These are phyloP conservation scores for Anoplius nigerrimus DNA, from an alignment of 2,888 invertebrate species.

Conservation along the genomic window DNA sequence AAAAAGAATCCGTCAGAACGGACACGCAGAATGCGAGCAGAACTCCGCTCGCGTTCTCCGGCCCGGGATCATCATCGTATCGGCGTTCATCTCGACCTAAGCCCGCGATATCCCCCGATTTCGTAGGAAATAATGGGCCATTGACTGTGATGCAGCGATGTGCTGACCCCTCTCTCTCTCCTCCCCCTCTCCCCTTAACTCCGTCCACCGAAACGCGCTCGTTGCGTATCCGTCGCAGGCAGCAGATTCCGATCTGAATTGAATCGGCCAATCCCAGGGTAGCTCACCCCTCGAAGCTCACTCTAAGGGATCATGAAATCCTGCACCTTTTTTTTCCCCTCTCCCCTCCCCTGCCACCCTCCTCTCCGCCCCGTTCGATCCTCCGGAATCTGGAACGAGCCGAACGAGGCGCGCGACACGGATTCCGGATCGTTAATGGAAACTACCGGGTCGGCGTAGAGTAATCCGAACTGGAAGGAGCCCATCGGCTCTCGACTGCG, in stretches of 20 bases:
- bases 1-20: no score
- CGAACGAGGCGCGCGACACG: constrained; percentile 12
- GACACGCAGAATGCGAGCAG: no score
- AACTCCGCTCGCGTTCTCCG: no score
- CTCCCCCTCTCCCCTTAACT: no score
- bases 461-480: constrained; percentile 42
- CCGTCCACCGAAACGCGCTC: no score
- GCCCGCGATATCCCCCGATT: constrained; percentile 42
- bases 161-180: constrained; percentile 13
- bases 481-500: constrained; percentile 31
- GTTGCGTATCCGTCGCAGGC: constrained; percentile 33
- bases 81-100: constrained; percentile 46
- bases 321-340: constrained; percentile 2
- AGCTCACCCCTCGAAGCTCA: background rate
- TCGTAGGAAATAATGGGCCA: constrained; percentile 49
- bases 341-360: background rate
- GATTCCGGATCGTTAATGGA: constrained; percentile 43
- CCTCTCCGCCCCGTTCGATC: constrained; percentile 8
- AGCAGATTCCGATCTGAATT: constrained; percentile 52
- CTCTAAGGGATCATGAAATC: background rate
- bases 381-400: constrained; percentile 18
- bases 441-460: constrained; percentile 31
- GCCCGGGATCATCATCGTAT: constrained; percentile 36
- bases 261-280: constrained; percentile 34
- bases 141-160: constrained; percentile 37